phyloP scores from a whole-genome alignment of 2,888 invertebrate genomes.

The Leptura quadrifasciata region DNA sequence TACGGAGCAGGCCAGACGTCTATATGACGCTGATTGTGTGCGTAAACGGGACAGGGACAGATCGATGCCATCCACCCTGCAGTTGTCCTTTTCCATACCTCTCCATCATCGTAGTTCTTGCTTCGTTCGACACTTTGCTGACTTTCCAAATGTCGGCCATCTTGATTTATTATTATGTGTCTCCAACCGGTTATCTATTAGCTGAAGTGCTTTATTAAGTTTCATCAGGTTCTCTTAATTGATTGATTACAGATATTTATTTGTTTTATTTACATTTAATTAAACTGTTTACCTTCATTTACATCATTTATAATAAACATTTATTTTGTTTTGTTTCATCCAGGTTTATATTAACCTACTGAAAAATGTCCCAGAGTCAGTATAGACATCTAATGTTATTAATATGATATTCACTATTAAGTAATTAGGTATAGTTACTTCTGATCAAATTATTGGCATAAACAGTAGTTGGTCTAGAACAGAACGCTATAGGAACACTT shows the following conservation, averaged over 20 bases:
- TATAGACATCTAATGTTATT: no score
- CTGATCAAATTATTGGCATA: no score
- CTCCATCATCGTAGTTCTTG: conserved; percentile 55
- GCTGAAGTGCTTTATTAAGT: conserved; percentile 51
- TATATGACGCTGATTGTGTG: conserved; percentile 69
- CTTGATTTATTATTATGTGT: conserved; percentile 62
- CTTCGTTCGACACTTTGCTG: conserved; percentile 47
- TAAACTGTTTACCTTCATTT: neutral
- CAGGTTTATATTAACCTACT: no score
- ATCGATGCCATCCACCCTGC: conserved; percentile 68
- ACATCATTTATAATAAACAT: neutral
- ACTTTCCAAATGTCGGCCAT: conserved; percentile 65
- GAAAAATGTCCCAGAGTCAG: no score
- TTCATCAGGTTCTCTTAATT: conserved; percentile 28
- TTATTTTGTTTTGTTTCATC: no score
- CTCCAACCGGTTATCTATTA: conserved; percentile 50
- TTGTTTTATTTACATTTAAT: conserved; percentile 16
- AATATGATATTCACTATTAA: no score
- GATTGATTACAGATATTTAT: conserved; percentile 24
- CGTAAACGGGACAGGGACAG: conserved; percentile 66
- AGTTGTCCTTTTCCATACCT: conserved; percentile 53
- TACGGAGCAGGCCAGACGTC: conserved; percentile 70
- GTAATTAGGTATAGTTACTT: no score
- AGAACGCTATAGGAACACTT: no score
- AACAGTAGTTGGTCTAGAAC: no score